Evolutionary conservation across 2,113 vertebrate genomes (phyloP).

Genomic region (Egretta garzetta): DNA sequence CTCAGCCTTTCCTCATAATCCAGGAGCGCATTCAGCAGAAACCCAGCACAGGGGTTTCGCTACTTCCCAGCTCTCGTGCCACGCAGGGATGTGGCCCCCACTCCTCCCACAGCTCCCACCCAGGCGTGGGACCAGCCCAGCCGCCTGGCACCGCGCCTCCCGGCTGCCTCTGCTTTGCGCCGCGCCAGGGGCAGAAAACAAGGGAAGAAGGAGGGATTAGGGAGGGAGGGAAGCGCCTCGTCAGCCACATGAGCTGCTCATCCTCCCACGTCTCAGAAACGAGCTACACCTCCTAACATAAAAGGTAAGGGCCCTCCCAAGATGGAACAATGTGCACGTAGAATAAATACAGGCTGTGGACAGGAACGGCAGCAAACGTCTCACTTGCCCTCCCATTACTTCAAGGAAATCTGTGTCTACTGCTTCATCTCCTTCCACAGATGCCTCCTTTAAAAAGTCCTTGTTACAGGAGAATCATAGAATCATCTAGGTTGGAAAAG

Average conservation of each 20-base stretch:
- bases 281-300: background rate
- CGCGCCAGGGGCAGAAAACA: background rate
- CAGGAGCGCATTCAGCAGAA: background rate
- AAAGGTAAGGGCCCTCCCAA: background rate
- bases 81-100: background rate
- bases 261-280: background rate
- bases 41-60: accelerated
- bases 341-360: background rate
- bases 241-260: background rate
- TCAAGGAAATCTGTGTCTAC: background rate
- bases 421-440: background rate
- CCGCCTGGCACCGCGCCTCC: background rate
- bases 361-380: background rate
- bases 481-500: too few relatives aligned
- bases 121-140: background rate
- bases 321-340: accelerated
- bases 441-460: background rate
- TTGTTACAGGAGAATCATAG: background rate
- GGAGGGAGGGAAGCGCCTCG: background rate
- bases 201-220: background rate
- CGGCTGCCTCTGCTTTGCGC: background rate
- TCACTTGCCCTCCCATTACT: background rate
- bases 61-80: accelerated
- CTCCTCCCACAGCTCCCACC: background rate
- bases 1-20: too few relatives aligned